These are phyloP conservation scores for Lordiphosa clarofinis DNA, from an alignment of 1,140 invertebrate genomes.

Conservation along the genomic window DNA sequence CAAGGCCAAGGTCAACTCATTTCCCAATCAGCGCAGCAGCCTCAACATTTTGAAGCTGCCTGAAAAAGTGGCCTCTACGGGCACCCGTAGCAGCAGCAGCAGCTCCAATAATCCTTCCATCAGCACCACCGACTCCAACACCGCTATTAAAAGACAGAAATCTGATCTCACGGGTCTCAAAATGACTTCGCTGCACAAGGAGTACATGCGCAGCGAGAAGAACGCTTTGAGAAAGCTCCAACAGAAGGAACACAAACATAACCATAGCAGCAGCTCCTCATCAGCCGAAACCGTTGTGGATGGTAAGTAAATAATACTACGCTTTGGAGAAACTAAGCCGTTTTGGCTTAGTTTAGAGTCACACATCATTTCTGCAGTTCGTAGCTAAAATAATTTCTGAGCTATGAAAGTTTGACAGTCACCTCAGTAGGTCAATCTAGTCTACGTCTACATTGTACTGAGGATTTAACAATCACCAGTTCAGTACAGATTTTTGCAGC, in stretches of 20 bases:
- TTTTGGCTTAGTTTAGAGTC: no score
- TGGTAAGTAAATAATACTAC: constrained; percentile 31
- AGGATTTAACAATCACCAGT: no score
- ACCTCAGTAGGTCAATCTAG: no score
- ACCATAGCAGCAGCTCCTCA: constrained; percentile 25
- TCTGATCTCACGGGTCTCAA: constrained; percentile 83
- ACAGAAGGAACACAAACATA: constrained; percentile 45
- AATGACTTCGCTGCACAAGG: constrained; percentile 80
- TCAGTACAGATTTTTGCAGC: no score
- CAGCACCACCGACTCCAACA: constrained; percentile 1
- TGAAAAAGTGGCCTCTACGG: constrained; percentile 1
- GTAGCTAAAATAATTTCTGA: no score
- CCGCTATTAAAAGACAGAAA: constrained; percentile 81
- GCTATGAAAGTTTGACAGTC: no score
- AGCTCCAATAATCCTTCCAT: not conserved
- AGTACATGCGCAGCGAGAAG: constrained; percentile 78
- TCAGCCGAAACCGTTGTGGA: constrained; percentile 47
- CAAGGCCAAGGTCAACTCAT: constrained; percentile 76
- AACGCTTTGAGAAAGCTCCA: constrained; percentile 64
- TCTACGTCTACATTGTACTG: no score
- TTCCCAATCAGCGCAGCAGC: constrained; percentile 43
- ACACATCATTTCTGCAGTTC: no score
- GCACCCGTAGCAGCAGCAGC: constrained; percentile 28
- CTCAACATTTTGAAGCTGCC: constrained; percentile 16
- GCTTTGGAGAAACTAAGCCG: no score